phyloP scores from a whole-genome alignment of 1,140 invertebrate genomes.

The Philaenus spumarius region DNA sequence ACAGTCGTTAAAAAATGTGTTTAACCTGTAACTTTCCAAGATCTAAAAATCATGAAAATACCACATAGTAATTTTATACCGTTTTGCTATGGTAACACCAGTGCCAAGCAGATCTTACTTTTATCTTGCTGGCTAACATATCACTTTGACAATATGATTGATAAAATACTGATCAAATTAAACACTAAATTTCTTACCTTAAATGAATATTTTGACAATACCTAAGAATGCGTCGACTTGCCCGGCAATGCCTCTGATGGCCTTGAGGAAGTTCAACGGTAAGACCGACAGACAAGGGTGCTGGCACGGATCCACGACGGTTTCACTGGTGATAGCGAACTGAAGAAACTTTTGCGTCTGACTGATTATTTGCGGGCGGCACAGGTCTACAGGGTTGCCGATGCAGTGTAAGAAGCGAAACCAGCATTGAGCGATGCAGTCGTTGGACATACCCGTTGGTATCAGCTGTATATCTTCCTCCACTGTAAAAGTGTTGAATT shows the following conservation, averaged over 20 bases:
- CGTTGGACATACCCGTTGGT: slow-evolving; percentile 73
- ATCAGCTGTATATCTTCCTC: slow-evolving; percentile 80
- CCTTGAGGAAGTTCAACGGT: slow-evolving; percentile 86
- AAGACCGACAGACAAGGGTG: slow-evolving; percentile 84
- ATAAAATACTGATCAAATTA: too few species aligned
- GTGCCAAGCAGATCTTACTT: too few species aligned
- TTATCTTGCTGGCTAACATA: too few species aligned
- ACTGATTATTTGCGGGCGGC: slow-evolving; percentile 53
- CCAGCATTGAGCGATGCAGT: slow-evolving; percentile 90
- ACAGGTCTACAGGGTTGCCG: slow-evolving; percentile 90
- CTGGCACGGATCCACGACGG: slow-evolving; percentile 76
- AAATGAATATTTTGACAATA: slow-evolving; percentile 39
- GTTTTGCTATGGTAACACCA: too few species aligned
- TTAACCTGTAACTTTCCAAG: too few species aligned
- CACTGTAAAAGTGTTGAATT: slow-evolving; percentile 52
- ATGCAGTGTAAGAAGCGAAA: slow-evolving; percentile 88
- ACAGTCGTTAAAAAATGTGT: too few species aligned
- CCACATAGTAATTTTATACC: too few species aligned
- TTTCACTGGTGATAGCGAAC: slow-evolving; percentile 55
- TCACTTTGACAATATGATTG: too few species aligned
- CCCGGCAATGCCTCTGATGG: slow-evolving; percentile 86
- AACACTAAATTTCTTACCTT: too few species aligned
- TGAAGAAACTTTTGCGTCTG: slow-evolving; percentile 63
- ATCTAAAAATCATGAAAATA: too few species aligned
- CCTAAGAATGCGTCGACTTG: slow-evolving; percentile 95